Percentiles rank a stretch among this genome's conserved stretches.
These are phyloP conservation scores for Mimumesa dahlbomi DNA, from an alignment of 2,888 invertebrate species.

Conservation along the genomic window DNA sequence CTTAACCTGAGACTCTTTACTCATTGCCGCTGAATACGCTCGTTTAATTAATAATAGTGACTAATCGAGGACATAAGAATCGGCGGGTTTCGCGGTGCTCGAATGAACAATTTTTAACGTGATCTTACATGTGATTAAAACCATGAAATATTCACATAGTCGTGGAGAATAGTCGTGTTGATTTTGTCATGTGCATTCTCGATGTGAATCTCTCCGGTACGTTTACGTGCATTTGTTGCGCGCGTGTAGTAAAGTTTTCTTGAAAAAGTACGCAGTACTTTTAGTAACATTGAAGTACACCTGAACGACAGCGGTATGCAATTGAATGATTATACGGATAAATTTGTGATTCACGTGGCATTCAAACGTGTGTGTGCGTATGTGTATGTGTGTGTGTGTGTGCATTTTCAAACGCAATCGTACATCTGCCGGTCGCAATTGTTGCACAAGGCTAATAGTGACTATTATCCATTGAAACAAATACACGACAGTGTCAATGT, in stretches of 20 bases:
- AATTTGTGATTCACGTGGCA: slow-evolving; percentile 30
- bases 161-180: not conserved
- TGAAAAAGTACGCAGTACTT: too few relatives aligned
- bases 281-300: not conserved
- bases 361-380: not conserved
- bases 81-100: too few relatives aligned
- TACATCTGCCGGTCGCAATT: too few relatives aligned
- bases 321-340: not conserved
- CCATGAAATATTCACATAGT: too few relatives aligned
- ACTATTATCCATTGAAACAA: not conserved
- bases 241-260: too few relatives aligned
- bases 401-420: too few relatives aligned
- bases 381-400: too few relatives aligned
- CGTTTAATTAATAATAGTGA: not conserved
- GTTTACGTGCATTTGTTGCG: not conserved
- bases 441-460: not conserved
- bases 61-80: too few relatives aligned
- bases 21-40: not conserved
- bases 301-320: slow-evolving; percentile 1
- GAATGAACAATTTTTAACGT: too few relatives aligned
- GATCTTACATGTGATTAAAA: too few relatives aligned
- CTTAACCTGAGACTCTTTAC: not conserved
- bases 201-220: not conserved
- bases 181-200: not conserved
- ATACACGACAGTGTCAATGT: slow-evolving; percentile 9